A percentile compares a stretch with the other conserved stretches of the same genome.
Evolutionary conservation across 2,797 vertebrate species (phyloP).

Genomic region (Synanceia verrucosa): DNA sequence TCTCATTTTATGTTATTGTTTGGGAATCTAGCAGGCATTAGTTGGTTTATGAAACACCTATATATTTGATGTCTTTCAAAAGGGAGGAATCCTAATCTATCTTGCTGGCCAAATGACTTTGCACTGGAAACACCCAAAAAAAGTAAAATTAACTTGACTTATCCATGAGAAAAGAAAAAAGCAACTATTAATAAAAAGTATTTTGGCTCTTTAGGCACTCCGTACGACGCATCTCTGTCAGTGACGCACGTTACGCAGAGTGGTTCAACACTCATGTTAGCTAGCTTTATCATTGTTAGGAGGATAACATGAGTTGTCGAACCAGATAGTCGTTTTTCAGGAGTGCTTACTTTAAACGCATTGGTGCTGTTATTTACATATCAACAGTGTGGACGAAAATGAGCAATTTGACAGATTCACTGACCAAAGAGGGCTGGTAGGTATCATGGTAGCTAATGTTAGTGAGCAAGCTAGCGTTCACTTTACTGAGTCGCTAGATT

Average conservation of each 20-base stretch:
- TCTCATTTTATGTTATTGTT: background rate
- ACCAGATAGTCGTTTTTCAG: constrained; percentile 42
- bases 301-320: constrained; percentile 47
- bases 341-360: background rate
- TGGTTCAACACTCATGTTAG: constrained; percentile 48
- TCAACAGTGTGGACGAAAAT: constrained; percentile 69
- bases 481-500: constrained; percentile 12
- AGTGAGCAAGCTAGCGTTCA: constrained; percentile 42
- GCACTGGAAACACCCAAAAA: too few relatives aligned
- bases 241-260: constrained; percentile 53
- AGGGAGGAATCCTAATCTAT: background rate
- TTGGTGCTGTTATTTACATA: constrained; percentile 9
- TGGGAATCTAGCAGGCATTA: background rate
- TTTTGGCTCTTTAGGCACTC: constrained; percentile 46
- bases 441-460: constrained; percentile 61
- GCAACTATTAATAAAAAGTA: rapidly evolving
- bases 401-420: constrained; percentile 75
- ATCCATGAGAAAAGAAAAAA: background rate
- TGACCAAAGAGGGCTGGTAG: constrained; percentile 86
- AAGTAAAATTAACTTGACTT: too few relatives aligned
- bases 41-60: background rate
- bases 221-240: constrained; percentile 9
- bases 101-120: background rate
- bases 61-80: background rate
- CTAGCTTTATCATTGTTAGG: constrained; percentile 39